phyloP scores from a whole-genome alignment of 1,140 invertebrate genomes.

The Procambarus virginalis region DNA sequence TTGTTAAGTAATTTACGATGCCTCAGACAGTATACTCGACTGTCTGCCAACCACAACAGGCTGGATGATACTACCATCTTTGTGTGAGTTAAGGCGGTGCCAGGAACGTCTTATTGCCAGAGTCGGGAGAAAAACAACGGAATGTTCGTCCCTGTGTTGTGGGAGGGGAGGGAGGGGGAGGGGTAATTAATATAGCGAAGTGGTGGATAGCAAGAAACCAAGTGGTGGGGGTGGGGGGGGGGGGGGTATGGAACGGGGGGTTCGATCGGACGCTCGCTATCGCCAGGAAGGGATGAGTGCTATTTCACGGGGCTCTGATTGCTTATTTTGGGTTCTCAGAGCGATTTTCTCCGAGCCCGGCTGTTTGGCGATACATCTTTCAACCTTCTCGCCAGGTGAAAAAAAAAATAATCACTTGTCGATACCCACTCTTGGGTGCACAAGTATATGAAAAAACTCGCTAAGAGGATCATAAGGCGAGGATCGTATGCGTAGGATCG shows the following conservation, averaged over 20 bases:
- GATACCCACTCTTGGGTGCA: not conserved
- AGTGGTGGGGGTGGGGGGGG: not conserved
- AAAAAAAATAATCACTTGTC: not conserved
- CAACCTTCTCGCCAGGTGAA: not conserved
- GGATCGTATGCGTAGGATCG: conserved; percentile 62
- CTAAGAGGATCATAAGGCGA: conserved; percentile 64
- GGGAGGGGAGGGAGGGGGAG: not conserved
- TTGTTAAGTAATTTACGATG: no score
- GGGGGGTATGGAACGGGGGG: not conserved
- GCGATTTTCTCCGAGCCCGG: not conserved
- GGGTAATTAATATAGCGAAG: not conserved
- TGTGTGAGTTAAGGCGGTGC: no score
- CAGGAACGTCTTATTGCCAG: no score
- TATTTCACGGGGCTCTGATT: conserved; percentile 44
- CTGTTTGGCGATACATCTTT: not conserved
- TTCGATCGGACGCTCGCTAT: not conserved
- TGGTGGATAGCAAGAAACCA: not conserved
- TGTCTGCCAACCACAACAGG: no score
- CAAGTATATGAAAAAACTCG: not conserved
- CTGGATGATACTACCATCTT: no score
- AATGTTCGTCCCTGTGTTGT: no score
- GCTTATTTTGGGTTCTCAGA: conserved; percentile 16
- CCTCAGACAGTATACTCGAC: no score
- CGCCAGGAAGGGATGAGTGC: not conserved
- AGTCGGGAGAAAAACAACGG: no score